Evolutionary conservation across 2,888 invertebrate genomes (phyloP).

Genomic region (Drosophila ezoana): DNA sequence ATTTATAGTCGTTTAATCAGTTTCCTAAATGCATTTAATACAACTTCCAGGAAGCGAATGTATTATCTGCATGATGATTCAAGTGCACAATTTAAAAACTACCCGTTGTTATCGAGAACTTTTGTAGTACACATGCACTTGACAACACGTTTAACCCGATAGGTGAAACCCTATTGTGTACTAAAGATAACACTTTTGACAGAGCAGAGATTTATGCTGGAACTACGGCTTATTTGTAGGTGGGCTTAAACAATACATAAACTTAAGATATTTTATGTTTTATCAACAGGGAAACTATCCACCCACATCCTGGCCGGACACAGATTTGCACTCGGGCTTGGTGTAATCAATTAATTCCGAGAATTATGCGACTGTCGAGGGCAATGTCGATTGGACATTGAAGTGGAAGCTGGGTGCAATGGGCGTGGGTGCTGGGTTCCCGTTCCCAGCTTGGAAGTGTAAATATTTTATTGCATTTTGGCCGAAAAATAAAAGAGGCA

Average conservation of each 20-base stretch:
- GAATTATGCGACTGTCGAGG: conserved; percentile 57
- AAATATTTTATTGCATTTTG: conserved; percentile 31
- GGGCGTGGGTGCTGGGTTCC: conserved; percentile 59
- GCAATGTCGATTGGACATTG: conserved; percentile 48
- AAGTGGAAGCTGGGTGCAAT: conserved; percentile 15
- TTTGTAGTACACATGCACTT: background rate
- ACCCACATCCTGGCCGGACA: conserved; percentile 38
- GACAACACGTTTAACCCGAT: conserved; percentile 15
- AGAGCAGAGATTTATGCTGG: conserved; percentile 20
- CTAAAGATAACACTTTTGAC: conserved; percentile 33
- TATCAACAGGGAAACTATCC: conserved; percentile 26
- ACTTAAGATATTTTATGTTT: conserved; percentile 38
- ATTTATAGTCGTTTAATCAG: conserved; percentile 1
- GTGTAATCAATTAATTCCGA: conserved; percentile 69
- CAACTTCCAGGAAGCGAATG: conserved; percentile 13
- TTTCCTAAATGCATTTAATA: background rate
- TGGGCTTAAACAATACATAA: conserved; percentile 17
- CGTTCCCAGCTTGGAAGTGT: conserved; percentile 31
- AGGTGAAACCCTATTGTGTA: background rate
- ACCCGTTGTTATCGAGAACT: conserved; percentile 5
- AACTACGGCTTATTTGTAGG: conserved; percentile 14
- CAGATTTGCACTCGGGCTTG: conserved; percentile 39
- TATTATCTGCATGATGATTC: background rate
- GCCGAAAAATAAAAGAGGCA: conserved; percentile 19
- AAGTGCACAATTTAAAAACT: conserved; percentile 12